These are phyloP conservation scores for Brachyistius frenatus DNA, from an alignment of 2,113 vertebrate species.

Conservation along the genomic window DNA sequence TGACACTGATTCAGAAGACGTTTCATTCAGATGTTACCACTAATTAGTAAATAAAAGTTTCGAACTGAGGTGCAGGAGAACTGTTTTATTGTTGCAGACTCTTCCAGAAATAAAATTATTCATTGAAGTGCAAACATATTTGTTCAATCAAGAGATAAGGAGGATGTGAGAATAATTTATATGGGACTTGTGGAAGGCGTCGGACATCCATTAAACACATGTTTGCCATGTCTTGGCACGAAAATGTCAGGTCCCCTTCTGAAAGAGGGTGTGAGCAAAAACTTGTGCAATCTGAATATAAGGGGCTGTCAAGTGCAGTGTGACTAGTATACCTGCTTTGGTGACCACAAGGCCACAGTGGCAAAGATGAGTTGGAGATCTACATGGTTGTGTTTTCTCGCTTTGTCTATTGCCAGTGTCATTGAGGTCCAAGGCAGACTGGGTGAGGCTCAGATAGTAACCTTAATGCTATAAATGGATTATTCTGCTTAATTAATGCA, in stretches of 20 bases:
- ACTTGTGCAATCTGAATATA: conserved; percentile 62
- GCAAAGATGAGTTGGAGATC: conserved; percentile 73
- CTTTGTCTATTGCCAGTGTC: conserved; percentile 50
- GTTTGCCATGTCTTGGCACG: conserved; percentile 63
- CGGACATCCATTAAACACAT: conserved; percentile 47
- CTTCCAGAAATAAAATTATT: background rate
- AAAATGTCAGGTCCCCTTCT: conserved; percentile 31
- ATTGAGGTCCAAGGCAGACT: conserved; percentile 57
- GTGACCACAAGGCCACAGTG: conserved; percentile 21
- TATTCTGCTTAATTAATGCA: background rate
- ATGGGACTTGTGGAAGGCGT: conserved; percentile 55
- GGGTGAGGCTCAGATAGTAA: conserved; percentile 68
- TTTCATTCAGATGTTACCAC: background rate
- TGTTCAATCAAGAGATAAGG: conserved; percentile 48
- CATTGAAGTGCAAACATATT: conserved; percentile 39
- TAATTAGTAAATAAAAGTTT: background rate
- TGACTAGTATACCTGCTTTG: conserved; percentile 24
- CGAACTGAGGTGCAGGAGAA: background rate
- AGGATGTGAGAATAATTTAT: conserved; percentile 37
- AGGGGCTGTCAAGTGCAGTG: conserved; percentile 14
- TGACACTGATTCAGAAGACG: background rate
- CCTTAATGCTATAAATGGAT: background rate
- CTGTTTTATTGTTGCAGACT: conserved; percentile 25
- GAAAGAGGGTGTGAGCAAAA: conserved; percentile 47
- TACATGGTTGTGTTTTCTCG: conserved; percentile 66